A percentile compares a stretch with the other conserved stretches of the same genome.
phyloP scores from a whole-genome alignment of 1,140 invertebrate species.

The Glomeris maerens region DNA sequence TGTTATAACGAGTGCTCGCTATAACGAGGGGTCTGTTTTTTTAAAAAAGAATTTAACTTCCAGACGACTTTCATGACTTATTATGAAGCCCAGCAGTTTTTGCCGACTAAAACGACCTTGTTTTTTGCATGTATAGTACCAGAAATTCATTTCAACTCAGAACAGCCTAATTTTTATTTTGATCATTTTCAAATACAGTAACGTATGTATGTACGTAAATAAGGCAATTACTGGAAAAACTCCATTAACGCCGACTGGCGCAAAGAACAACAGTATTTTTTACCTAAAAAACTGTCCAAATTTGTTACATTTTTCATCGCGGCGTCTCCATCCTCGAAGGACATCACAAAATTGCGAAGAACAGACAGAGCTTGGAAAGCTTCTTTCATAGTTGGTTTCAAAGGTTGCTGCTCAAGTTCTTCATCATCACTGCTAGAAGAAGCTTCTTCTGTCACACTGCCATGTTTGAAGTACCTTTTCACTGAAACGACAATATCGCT shows the following conservation, averaged over 20 bases:
- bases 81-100: too few species aligned
- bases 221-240: background rate
- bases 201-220: too few species aligned
- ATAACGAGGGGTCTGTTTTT: too few species aligned
- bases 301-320: background rate
- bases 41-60: too few species aligned
- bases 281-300: slow-evolving; percentile 2
- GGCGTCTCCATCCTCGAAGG: slow-evolving; percentile 1
- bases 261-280: slow-evolving; percentile 1
- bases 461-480: background rate
- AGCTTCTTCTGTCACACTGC: background rate
- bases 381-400: background rate
- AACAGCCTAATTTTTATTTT: too few species aligned
- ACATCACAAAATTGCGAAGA: slow-evolving; percentile 1
- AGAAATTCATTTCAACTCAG: too few species aligned
- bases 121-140: too few species aligned
- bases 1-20: too few species aligned
- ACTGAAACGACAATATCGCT: background rate
- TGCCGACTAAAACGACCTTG: too few species aligned
- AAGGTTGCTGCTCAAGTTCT: slow-evolving; percentile 2
- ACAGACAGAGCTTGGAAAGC: background rate
- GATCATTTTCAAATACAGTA: too few species aligned
- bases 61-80: too few species aligned
- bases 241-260: background rate
- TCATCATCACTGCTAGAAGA: slow-evolving; percentile 3